These are phyloP conservation scores for Hirudinaria manillensis DNA, from an alignment of 2,888 invertebrate species.

Conservation along the genomic window DNA sequence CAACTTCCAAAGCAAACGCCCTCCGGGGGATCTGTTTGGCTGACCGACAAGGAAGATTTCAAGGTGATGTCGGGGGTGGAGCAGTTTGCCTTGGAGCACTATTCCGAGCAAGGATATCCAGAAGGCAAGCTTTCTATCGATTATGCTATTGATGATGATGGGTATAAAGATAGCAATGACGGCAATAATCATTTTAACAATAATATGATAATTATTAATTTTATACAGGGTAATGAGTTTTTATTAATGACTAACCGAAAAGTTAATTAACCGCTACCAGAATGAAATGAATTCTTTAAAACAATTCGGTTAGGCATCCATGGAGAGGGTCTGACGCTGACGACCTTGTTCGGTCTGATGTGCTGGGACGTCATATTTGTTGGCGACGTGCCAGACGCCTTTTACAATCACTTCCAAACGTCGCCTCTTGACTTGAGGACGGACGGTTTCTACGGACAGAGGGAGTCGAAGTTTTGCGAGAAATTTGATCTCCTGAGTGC, in stretches of 20 bases:
- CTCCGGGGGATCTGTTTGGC: conserved; percentile 20
- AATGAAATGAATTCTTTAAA: too few species aligned
- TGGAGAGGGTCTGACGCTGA: conserved; percentile 66
- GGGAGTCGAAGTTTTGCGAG: conserved; percentile 53
- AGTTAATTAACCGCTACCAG: too few species aligned
- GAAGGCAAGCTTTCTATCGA: conserved; percentile 54
- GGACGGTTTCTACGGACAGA: conserved; percentile 64
- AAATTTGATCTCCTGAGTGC: neutral
- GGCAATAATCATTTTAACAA: neutral
- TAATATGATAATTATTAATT: neutral
- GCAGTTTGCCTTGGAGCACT: conserved; percentile 59
- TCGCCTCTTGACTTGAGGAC: conserved; percentile 70
- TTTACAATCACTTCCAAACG: conserved; percentile 64
- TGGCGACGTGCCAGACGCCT: conserved; percentile 61
- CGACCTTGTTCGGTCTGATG: conserved; percentile 63
- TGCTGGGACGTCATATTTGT: conserved; percentile 75
- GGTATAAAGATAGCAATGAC: neutral
- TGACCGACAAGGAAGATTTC: conserved; percentile 18
- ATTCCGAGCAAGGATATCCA: conserved; percentile 56
- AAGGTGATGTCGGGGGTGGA: conserved; percentile 57
- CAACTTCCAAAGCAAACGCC: conserved; percentile 37
- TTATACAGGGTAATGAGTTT: too few species aligned
- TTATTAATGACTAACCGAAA: too few species aligned
- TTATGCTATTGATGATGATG: neutral
- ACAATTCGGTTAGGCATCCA: conserved; percentile 68